Conservation (phyloP, 2,113 vertebrate species). For the Ophthalmolycus amberensis region DNA sequence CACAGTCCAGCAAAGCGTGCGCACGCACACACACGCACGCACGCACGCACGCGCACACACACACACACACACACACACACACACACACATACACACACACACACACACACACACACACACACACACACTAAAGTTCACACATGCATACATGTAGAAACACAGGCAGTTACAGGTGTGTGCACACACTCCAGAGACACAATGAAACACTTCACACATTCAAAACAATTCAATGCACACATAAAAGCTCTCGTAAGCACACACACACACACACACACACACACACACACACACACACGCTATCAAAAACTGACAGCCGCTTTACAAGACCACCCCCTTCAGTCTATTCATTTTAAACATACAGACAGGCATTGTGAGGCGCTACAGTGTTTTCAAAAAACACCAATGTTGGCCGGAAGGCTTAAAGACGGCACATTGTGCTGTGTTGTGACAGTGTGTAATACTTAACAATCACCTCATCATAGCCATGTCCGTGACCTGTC, state of each 20-base stretch:
- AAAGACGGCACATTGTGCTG: constrained; percentile 76
- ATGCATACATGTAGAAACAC: constrained; percentile 47
- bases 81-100: constrained; percentile 22
- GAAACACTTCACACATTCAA: constrained; percentile 62
- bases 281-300: constrained; percentile 24
- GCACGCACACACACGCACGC: constrained; percentile 8
- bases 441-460: constrained; percentile 81
- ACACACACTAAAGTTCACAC: constrained; percentile 13
- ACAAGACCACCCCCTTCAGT: constrained; percentile 69
- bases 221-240: constrained; percentile 52
- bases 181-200: constrained; percentile 59
- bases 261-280: constrained; percentile 37
- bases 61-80: constrained; percentile 30
- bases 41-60: constrained; percentile 6
- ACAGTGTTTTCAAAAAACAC: constrained; percentile 76
- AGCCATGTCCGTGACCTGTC: constrained; percentile 77
- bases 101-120: constrained; percentile 35
- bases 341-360: constrained; percentile 63
- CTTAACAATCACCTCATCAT: constrained; percentile 83
- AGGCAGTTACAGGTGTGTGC: constrained; percentile 51
- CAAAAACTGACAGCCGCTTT: constrained; percentile 67
- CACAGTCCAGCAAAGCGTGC: constrained; percentile 18
- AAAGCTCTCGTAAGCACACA: constrained; percentile 30
- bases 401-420: constrained; percentile 78
- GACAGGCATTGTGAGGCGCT: constrained; percentile 75